phyloP scores from a whole-genome alignment of 2,888 invertebrate species.

The Zaprionus lineosus region DNA sequence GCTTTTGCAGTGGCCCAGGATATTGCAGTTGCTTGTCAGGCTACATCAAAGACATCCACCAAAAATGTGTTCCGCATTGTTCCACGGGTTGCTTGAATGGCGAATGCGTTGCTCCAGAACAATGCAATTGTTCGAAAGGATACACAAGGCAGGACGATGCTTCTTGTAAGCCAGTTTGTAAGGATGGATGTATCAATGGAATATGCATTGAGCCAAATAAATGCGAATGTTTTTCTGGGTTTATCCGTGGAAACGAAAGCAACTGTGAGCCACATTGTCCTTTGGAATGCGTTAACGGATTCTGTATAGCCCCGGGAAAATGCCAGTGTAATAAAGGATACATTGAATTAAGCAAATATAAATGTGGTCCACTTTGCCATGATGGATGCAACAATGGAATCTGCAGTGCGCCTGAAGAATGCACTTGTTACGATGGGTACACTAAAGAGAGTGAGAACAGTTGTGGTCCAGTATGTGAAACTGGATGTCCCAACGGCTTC shows the following conservation, averaged over 20 bases:
- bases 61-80: neutral
- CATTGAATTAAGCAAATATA: neutral
- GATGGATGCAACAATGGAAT: slow-evolving; percentile 33
- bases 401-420: slow-evolving; percentile 54
- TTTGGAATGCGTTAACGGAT: slow-evolving; percentile 13
- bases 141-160: neutral
- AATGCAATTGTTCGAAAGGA: neutral
- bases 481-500: slow-evolving; percentile 15
- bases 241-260: too few relatives aligned
- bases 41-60: too few relatives aligned
- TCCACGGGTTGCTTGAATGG: slow-evolving; percentile 3
- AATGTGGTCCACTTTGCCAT: slow-evolving; percentile 48
- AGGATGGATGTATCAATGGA: slow-evolving; percentile 18
- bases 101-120: neutral
- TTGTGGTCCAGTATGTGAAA: slow-evolving; percentile 33
- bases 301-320: slow-evolving; percentile 6
- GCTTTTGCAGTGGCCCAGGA: neutral
- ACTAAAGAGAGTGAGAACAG: neutral
- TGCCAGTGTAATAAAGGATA: slow-evolving; percentile 27
- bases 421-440: slow-evolving; percentile 52
- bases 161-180: slow-evolving; percentile 14
- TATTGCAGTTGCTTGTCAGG: neutral
- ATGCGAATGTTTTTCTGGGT: slow-evolving; percentile 16
- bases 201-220: slow-evolving; percentile 7
- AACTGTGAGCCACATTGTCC: neutral